A percentile compares a stretch with the other conserved stretches of the same genome.
phyloP scores from a whole-genome alignment of 2,888 invertebrate species.

The Hyles lineata region DNA sequence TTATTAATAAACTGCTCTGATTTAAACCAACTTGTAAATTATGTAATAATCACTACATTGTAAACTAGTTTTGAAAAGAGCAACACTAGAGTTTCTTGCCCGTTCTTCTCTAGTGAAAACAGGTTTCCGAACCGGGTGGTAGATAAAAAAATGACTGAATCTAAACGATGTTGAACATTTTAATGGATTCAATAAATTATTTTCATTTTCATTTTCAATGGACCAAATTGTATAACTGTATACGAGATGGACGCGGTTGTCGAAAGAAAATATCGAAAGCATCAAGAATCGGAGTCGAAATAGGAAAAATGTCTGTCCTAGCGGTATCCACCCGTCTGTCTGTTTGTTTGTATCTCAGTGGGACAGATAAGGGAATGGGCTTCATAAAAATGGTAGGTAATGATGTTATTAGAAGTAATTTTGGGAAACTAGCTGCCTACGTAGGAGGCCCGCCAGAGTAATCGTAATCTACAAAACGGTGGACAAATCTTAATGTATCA shows the following conservation, averaged over 20 bases:
- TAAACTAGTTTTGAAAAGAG: no score
- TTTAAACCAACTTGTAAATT: no score
- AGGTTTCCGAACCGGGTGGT: no score
- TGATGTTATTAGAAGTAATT: constrained; percentile 29
- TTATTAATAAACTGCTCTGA: no score
- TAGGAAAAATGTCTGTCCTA: constrained; percentile 13
- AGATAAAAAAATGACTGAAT: no score
- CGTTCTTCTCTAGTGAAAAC: no score
- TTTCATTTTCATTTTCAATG: no score
- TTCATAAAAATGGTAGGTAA: constrained; percentile 28
- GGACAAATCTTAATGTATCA: constrained; percentile 6
- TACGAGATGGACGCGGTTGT: not conserved
- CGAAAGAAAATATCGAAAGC: constrained; percentile 1
- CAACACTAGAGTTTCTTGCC: no score
- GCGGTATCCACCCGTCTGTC: constrained; percentile 55
- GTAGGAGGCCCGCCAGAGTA: not conserved
- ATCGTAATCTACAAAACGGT: constrained; percentile 3
- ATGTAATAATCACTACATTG: no score
- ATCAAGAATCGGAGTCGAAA: constrained; percentile 4
- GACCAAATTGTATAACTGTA: not conserved
- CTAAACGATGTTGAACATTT: no score
- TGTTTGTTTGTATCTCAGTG: constrained; percentile 39
- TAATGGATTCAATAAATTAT: no score
- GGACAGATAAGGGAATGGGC: constrained; percentile 28
- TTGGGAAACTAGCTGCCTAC: constrained; percentile 4